Conservation (phyloP, 2,888 invertebrate species). For the Campoplex capitator region DNA sequence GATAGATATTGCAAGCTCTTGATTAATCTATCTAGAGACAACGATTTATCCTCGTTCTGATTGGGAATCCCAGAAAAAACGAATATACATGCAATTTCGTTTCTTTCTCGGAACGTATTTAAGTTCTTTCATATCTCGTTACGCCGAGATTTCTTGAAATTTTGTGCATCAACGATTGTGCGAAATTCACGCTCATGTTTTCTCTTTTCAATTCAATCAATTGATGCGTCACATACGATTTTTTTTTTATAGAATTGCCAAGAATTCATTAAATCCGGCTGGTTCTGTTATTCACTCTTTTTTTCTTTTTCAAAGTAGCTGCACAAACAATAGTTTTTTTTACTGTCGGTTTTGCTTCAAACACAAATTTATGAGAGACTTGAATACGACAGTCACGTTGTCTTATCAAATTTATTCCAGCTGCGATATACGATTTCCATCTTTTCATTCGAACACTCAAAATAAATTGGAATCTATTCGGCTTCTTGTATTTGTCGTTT, state of each 20-base stretch:
- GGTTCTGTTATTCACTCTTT: not conserved
- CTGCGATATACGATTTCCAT: not conserved
- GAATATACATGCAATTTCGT: not conserved
- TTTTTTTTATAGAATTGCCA: not conserved
- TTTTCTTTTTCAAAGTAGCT: not conserved
- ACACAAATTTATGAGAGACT: slow-evolving; percentile 2
- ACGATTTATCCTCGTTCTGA: not conserved
- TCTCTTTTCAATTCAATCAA: not conserved
- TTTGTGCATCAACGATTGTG: not conserved
- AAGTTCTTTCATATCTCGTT: not conserved
- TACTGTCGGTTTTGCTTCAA: not conserved
- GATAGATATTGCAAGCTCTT: not conserved
- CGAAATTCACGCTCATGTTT: not conserved
- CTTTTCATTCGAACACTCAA: not conserved
- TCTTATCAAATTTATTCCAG: slow-evolving; percentile 3
- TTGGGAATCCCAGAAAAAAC: not conserved
- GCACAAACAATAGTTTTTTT: not conserved
- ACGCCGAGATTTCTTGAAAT: not conserved
- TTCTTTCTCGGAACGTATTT: not conserved
- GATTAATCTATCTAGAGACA: not conserved
- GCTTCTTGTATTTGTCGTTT: not conserved
- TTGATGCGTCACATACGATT: not conserved
- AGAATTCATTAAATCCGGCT: not conserved
- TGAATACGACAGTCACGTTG: not conserved
- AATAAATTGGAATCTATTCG: not conserved